Conservation (phyloP, 2,113 vertebrate species). For the Morone saxatilis region DNA sequence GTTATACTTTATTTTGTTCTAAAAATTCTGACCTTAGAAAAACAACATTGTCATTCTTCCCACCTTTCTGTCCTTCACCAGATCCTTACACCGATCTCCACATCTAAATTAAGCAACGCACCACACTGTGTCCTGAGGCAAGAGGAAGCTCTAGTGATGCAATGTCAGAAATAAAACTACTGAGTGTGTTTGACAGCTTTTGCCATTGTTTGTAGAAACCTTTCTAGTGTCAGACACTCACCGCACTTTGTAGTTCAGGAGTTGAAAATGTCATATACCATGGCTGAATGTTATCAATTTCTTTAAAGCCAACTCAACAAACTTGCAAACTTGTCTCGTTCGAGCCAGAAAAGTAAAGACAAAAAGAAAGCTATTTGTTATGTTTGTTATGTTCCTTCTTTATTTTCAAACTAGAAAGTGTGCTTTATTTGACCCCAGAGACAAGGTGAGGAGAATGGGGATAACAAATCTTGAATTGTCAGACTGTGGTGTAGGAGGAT, state of each 20-base stretch:
- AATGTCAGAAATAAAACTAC: slow-evolving; percentile 31
- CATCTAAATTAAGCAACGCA: slow-evolving; percentile 43
- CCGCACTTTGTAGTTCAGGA: slow-evolving; percentile 21
- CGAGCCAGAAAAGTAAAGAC: neutral
- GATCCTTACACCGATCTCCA: slow-evolving; percentile 10
- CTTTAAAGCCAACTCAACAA: slow-evolving; percentile 12
- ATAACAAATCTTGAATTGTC: slow-evolving; percentile 4
- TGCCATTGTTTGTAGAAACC: slow-evolving; percentile 24
- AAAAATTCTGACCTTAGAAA: neutral
- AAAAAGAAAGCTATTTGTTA: neutral
- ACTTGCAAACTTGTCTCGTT: slow-evolving; percentile 8
- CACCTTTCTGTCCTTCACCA: neutral
- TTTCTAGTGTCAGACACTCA: slow-evolving; percentile 25
- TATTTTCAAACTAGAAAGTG: neutral
- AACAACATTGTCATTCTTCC: neutral
- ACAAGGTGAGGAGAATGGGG: neutral
- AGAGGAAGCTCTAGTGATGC: slow-evolving; percentile 34
- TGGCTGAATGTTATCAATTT: slow-evolving; percentile 8
- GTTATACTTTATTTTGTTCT: neutral
- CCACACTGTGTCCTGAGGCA: slow-evolving; percentile 22
- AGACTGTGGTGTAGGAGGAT: neutral
- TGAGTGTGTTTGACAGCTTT: slow-evolving; percentile 40
- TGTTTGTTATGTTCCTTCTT: neutral
- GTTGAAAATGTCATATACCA: slow-evolving; percentile 18
- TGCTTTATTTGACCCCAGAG: neutral